Percentiles rank a stretch among this genome's conserved stretches.
Evolutionary conservation across 2,888 invertebrate genomes (phyloP).

Genomic region (Cosmorhoe ocellata): DNA sequence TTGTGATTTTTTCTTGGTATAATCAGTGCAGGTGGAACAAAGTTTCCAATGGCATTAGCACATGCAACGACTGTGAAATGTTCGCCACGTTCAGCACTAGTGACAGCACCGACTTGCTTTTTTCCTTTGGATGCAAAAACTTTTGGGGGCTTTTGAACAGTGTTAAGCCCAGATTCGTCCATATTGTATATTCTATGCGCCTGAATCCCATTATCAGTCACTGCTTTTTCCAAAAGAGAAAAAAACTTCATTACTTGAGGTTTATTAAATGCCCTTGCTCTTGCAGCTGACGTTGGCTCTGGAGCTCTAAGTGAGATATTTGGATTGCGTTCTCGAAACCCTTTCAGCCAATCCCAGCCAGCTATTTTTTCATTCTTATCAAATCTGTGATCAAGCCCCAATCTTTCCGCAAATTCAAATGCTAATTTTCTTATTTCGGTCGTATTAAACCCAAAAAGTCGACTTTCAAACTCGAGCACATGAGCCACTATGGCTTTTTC

Average conservation of each 20-base stretch:
- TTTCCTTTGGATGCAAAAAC: conserved; percentile 35
- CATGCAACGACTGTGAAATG: conserved; percentile 35
- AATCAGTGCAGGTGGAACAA: too few relatives aligned
- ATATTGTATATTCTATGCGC: conserved; percentile 38
- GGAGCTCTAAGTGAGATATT: neutral
- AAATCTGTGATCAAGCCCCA: too few relatives aligned
- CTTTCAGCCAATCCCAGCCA: neutral
- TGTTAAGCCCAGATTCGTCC: conserved; percentile 30
- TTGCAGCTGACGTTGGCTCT: neutral
- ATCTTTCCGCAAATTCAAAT: neutral
- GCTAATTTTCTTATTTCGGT: neutral
- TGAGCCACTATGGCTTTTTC: too few relatives aligned
- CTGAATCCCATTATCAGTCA: conserved; percentile 2
- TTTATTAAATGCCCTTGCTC: neutral
- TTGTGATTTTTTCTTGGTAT: too few relatives aligned
- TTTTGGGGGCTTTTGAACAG: conserved; percentile 37
- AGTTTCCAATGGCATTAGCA: conserved; percentile 19
- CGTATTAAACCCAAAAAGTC: neutral
- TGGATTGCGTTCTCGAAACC: neutral
- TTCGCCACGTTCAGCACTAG: conserved; percentile 33
- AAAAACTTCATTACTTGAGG: neutral
- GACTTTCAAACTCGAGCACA: neutral
- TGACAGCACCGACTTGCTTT: conserved; percentile 35
- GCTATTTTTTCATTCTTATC: neutral
- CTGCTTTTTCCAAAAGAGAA: too few relatives aligned